Evolutionary conservation across 2,888 invertebrate genomes (phyloP).

Genomic region (Ennomos erosarius): DNA sequence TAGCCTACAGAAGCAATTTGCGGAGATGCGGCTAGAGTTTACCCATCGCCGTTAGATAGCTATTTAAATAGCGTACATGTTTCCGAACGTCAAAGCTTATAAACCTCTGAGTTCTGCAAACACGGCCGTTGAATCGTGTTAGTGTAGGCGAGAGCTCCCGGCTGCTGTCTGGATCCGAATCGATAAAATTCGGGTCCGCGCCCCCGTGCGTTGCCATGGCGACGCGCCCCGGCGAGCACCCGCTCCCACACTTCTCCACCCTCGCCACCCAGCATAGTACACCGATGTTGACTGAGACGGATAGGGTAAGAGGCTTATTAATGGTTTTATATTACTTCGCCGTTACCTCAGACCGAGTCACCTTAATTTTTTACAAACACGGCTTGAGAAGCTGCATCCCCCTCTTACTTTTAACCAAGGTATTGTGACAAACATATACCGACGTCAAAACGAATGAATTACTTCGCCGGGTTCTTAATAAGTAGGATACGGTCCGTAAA

Average conservation of each 20-base stretch:
- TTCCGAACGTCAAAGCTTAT: conserved; percentile 77
- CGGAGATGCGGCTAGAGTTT: conserved; percentile 47
- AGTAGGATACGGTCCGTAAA: conserved; percentile 36
- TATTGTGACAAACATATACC: conserved; percentile 17
- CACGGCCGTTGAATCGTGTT: conserved; percentile 81
- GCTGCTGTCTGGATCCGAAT: conserved; percentile 83
- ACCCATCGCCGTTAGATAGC: conserved; percentile 49
- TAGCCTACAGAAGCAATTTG: conserved; percentile 50
- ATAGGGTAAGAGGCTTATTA: conserved; percentile 85
- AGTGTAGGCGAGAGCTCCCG: conserved; percentile 76
- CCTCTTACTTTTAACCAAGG: conserved; percentile 1
- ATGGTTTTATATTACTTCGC: conserved; percentile 81
- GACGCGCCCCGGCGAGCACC: conserved; percentile 67
- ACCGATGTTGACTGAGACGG: conserved; percentile 85
- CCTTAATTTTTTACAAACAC: conserved; percentile 35
- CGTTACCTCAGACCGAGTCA: conserved; percentile 53
- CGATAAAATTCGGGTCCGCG: conserved; percentile 84
- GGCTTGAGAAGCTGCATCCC: conserved; percentile 19
- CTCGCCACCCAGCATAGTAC: conserved; percentile 71
- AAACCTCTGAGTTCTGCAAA: conserved; percentile 80
- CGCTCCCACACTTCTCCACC: conserved; percentile 49
- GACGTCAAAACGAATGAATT: conserved; percentile 4
- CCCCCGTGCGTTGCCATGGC: conserved; percentile 78
- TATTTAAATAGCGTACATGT: conserved; percentile 66
- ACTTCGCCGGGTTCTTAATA: conserved; percentile 17